Base-by-base conservation (phyloP, 2,888 invertebrate species). In the Ormyrus labotus region DNA sequence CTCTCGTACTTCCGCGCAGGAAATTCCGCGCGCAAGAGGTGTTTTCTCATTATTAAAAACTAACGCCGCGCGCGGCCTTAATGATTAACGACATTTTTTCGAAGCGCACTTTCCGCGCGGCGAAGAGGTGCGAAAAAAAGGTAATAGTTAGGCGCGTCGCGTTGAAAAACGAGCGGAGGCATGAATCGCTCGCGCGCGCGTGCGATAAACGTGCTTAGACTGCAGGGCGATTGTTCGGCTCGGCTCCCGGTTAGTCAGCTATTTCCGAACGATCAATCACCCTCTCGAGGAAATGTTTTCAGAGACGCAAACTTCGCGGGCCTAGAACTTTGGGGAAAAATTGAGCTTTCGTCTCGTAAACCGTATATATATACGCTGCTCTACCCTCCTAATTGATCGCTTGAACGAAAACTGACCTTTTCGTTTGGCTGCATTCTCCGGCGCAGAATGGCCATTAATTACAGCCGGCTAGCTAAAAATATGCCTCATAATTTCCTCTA, bases 231-330 rank as follows among this genome's bases (percentile, higher is more conserved):
- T 55, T 11, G 47, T 73, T 64, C 45, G 64, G 13, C 51, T 50
- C n/a, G 55, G 48, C 9, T 5, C 72, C 68, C 61, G 73, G 84
- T 84, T 85, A 85, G 83, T 85, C 85, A 85, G 85, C 85, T 77
- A 73, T 82, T 85, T 83, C 82, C 83, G 68, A 70, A 81, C 80
- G 78, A 85, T 85, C 84, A 84, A 85, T 85, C 84, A 85, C 79
- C 67, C 72, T 53, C 67, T 71, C 74, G 74, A 51, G 60, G 76
- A 63, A 61, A 63, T 55, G 68, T 69, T 69, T 69, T 76, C 57
- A 53, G 68, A 61, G 60, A 61, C 71, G 61, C 70, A 9, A 4
- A 34, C 34, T 45, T 6, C 9, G 55, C 6, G 55, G n/a, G 45
- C 47, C 47, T 45, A 63, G 9, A 45, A 51, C 51, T 71, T 13